Base-by-base conservation (phyloP, 2,797 vertebrate species). In the Sebastes vulpes region DNA sequence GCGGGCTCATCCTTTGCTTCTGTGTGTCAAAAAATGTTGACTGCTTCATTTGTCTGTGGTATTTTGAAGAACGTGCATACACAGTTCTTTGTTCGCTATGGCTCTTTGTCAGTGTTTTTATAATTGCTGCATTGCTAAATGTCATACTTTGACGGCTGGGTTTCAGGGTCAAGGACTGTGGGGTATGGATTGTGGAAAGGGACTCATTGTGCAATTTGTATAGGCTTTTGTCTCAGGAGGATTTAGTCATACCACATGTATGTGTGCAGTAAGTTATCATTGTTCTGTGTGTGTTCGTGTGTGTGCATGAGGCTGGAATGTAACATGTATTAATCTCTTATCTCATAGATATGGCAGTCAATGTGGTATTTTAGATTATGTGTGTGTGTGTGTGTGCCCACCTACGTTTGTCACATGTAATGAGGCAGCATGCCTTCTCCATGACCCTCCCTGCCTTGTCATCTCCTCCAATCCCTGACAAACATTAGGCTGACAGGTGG, bases 401-500 rank as follows among this genome's bases (percentile, higher is more conserved):
- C 73, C 56, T 64, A 38, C 10, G 3, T 69, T 65, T 77, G 67
- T 76, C 56, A 73, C 60, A 63, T 72, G 65, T 79, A 81, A 82
- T 82, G 75, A 83, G 66, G 54, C 65, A 65, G 71, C 29, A 18
- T 72, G 72, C 32, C 68, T 89, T 54, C 29, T 61, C 71, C 60
- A 66, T 85, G 88, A 84, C 50, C 79, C 26, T 79, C 67, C 38
- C 54, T 81, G 61, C 50, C 76, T 77, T 84, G 77, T 87, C 78
- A 86, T 84, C 71, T 88, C 65, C 71, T 85, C 73, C 53, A 69
- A 83, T 81, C 84, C 71, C 76, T 75, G 84, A 88, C 71, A 61
- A 78, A 85, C 71, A 86, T 84, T 79, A 64, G 32, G 50, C 48
- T 82, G 88, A 89, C 91, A 91, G 92, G 71, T 90, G 84, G 88